phyloP scores from a whole-genome alignment of 2,113 vertebrate genomes.

The Epinephelus moara region DNA sequence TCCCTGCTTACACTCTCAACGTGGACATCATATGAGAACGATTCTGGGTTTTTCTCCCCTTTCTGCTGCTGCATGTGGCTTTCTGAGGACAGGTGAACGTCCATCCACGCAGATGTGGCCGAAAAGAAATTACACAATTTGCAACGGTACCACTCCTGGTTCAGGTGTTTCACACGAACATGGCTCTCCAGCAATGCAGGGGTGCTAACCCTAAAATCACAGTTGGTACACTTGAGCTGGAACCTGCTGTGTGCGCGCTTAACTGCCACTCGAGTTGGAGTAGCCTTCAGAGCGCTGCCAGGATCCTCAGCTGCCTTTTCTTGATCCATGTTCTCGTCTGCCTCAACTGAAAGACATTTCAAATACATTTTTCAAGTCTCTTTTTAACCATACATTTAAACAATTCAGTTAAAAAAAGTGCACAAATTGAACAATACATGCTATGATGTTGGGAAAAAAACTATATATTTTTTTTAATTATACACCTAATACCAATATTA shows the following conservation, averaged over 20 bases:
- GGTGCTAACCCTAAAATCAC: slow-evolving; percentile 91
- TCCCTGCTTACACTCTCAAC: slow-evolving; percentile 88
- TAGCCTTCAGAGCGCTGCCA: slow-evolving; percentile 21
- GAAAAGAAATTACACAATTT: slow-evolving; percentile 92
- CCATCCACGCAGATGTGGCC: slow-evolving; percentile 92
- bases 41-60: slow-evolving; percentile 85
- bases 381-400: not conserved
- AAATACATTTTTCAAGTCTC: slow-evolving; percentile 15
- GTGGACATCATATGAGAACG: slow-evolving; percentile 86
- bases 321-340: slow-evolving; percentile 57
- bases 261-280: slow-evolving; percentile 68
- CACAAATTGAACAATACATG: not conserved
- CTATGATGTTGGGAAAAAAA: not conserved
- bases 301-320: slow-evolving; percentile 50
- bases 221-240: slow-evolving; percentile 91
- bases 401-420: not conserved
- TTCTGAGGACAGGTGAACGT: slow-evolving; percentile 90
- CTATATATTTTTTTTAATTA: not conserved
- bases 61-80: slow-evolving; percentile 89
- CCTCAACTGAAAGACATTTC: slow-evolving; percentile 66
- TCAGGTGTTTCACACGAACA: slow-evolving; percentile 88
- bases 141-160: slow-evolving; percentile 90
- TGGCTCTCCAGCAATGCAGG: slow-evolving; percentile 90
- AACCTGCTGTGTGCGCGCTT: slow-evolving; percentile 84
- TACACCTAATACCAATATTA: not conserved